These are phyloP conservation scores for Hassar affinis DNA, from an alignment of 2,113 vertebrate species.

Conservation along the genomic window DNA sequence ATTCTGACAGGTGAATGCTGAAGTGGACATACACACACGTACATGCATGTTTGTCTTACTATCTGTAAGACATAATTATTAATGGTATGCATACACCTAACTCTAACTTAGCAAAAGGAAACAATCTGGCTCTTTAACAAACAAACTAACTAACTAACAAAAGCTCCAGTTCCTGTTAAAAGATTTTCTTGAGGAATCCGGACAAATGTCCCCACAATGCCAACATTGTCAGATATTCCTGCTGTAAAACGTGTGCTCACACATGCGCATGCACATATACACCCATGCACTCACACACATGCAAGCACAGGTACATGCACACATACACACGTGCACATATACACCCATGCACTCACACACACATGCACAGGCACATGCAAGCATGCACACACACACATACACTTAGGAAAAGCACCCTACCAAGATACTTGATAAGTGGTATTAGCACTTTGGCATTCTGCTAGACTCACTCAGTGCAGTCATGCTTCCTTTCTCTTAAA, in stretches of 20 bases:
- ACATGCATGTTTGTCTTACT: neutral
- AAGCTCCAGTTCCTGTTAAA: neutral
- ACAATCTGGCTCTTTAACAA: neutral
- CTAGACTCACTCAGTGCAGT: slow-evolving; percentile 76
- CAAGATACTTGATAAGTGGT: slow-evolving; percentile 33
- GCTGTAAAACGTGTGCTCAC: too few species aligned
- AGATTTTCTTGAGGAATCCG: neutral
- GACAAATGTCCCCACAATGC: neutral
- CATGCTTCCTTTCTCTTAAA: slow-evolving; percentile 80
- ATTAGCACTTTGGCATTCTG: slow-evolving; percentile 65
- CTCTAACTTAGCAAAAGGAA: neutral
- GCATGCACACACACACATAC: slow-evolving; percentile 33
- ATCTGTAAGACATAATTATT: neutral
- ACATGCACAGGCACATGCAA: neutral
- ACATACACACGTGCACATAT: neutral
- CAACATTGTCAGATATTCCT: neutral
- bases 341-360: slow-evolving; percentile 13
- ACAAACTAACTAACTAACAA: neutral
- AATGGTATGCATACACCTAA: neutral
- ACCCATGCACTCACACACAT: slow-evolving; percentile 17
- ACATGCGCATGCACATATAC: slow-evolving; percentile 6
- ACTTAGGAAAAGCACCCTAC: slow-evolving; percentile 44
- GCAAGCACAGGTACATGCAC: neutral
- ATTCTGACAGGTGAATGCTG: neutral
- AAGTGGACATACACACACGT: neutral